Percentiles rank a stretch among this genome's conserved stretches.
phyloP scores from a whole-genome alignment of 2,797 vertebrate genomes.

The Falco novaeseelandiae region DNA sequence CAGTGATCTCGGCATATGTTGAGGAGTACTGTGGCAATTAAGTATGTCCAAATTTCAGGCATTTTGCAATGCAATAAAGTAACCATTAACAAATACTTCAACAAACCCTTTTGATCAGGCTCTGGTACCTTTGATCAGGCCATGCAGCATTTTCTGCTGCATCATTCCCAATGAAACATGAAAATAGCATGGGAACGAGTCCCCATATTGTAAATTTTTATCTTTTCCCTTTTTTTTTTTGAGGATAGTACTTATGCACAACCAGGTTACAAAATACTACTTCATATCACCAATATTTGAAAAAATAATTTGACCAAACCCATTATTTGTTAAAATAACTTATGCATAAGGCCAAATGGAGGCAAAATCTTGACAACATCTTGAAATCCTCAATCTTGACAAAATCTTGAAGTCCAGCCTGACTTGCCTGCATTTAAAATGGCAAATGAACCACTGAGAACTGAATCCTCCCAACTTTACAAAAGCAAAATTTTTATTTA shows the following conservation, averaged over 20 bases:
- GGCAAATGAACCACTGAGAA: background rate
- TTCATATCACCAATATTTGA: background rate
- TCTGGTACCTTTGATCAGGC: background rate
- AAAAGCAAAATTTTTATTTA: background rate
- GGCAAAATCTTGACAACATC: background rate
- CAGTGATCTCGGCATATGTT: background rate
- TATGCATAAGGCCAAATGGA: background rate
- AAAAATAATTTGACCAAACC: background rate
- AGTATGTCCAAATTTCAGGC: background rate
- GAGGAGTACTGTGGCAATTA: background rate
- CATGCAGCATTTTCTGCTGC: background rate
- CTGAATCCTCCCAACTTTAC: background rate
- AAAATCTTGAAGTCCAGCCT: background rate
- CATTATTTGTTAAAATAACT: background rate
- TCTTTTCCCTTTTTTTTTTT: background rate
- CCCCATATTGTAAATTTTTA: background rate
- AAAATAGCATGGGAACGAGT: background rate
- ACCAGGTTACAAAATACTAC: background rate
- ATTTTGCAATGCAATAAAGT: background rate
- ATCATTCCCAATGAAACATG: background rate
- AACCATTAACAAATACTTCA: background rate
- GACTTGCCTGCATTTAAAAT: background rate
- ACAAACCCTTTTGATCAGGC: background rate
- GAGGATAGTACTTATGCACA: background rate
- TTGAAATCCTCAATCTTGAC: background rate